Evolutionary conservation across 2,113 vertebrate species (phyloP).

Genomic region (Camelus bactrianus): DNA sequence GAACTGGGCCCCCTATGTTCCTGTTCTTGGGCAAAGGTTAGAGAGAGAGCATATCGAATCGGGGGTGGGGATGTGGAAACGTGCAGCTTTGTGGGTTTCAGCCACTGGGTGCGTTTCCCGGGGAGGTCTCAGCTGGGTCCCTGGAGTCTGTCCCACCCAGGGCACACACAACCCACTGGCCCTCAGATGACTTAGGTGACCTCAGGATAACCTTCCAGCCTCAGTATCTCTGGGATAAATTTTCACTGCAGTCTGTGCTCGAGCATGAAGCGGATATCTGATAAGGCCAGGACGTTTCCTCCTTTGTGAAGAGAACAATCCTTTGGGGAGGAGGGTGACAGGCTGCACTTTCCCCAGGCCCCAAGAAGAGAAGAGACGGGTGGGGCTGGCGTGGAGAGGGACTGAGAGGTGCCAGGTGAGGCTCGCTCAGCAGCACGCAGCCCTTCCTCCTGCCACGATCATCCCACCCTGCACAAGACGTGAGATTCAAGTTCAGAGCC

Average conservation of each 20-base stretch:
- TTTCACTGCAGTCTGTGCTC: constrained; percentile 5
- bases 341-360: not conserved
- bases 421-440: fast-evolving
- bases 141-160: not conserved
- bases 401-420: not conserved
- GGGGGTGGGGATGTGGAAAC: fast-evolving
- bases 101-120: fast-evolving
- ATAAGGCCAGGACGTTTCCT: constrained; percentile 64
- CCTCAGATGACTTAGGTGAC: not conserved
- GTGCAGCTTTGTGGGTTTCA: not conserved
- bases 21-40: not conserved
- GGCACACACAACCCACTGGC: not conserved
- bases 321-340: constrained; percentile 42
- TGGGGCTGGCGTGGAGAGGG: not conserved
- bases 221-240: not conserved
- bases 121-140: not conserved
- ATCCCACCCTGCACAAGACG: fast-evolving
- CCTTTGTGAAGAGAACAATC: constrained; percentile 17
- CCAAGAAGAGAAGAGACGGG: not conserved
- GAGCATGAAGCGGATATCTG: constrained; percentile 20
- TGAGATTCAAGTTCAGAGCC: not conserved
- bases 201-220: constrained; percentile 4
- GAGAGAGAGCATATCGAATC: fast-evolving
- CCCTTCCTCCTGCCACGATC: not conserved
- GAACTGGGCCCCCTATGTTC: not conserved